Conservation (phyloP, 2,888 invertebrate species). For the Hylaea fasciaria region DNA sequence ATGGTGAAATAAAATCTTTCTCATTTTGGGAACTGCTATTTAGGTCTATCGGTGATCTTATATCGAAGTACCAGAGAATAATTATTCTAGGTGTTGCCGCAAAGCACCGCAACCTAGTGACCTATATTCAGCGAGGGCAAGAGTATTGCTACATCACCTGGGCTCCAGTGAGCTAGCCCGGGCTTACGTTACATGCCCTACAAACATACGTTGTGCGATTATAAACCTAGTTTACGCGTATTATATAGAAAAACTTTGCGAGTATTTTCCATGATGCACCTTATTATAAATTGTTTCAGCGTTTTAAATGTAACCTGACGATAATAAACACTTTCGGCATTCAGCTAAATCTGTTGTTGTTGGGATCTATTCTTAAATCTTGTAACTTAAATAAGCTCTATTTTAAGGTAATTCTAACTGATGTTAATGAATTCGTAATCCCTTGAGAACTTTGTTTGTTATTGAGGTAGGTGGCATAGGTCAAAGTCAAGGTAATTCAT, state of each 20-base stretch:
- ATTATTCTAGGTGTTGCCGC: slow-evolving; percentile 32
- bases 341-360: neutral
- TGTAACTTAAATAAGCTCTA: slow-evolving; percentile 27
- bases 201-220: neutral
- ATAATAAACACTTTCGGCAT: slow-evolving; percentile 4
- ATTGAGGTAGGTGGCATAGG: slow-evolving; percentile 18
- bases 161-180: slow-evolving; percentile 33
- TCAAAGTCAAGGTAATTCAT: slow-evolving; percentile 41
- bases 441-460: slow-evolving; percentile 29
- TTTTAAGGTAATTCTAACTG: slow-evolving; percentile 23
- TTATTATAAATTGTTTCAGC: neutral
- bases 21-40: neutral
- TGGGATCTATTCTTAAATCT: slow-evolving; percentile 15
- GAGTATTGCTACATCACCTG: slow-evolving; percentile 39
- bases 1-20: too few species aligned
- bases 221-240: too few species aligned
- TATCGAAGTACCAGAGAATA: neutral
- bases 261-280: too few species aligned
- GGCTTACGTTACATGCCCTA: slow-evolving; percentile 9
- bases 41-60: neutral
- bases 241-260: too few species aligned
- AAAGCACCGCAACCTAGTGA: slow-evolving; percentile 50
- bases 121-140: slow-evolving; percentile 50
- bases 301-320: neutral
- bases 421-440: slow-evolving; percentile 14